Percentiles rank a stretch among this genome's conserved stretches.
Conservation (phyloP, 2,888 invertebrate species). For the Ormyrus thymus region DNA sequence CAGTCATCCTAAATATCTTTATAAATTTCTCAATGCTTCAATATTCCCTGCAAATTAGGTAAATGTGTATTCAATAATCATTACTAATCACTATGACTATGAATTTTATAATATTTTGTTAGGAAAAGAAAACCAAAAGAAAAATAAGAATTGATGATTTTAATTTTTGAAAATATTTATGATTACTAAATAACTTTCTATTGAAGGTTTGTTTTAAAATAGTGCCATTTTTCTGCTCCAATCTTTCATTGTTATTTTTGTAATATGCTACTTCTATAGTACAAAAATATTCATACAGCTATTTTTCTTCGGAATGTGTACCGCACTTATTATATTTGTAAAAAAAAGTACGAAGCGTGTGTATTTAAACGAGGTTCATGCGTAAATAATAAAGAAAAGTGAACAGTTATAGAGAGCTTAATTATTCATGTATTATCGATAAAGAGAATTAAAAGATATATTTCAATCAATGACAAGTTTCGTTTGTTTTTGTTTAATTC, state of each 20-base stretch:
- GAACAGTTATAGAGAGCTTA: constrained; percentile 43
- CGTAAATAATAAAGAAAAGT: constrained; percentile 22
- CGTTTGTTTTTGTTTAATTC: constrained; percentile 41
- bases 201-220: constrained; percentile 25
- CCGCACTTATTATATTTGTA: constrained; percentile 43
- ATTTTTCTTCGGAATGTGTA: constrained; percentile 23
- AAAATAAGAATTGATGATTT: constrained; percentile 20
- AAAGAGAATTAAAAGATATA: constrained; percentile 59
- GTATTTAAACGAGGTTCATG: constrained; percentile 4
- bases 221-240: constrained; percentile 35
- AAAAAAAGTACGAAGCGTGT: constrained; percentile 22
- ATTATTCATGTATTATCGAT: constrained; percentile 52
- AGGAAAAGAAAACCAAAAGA: constrained; percentile 44
- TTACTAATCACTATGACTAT: constrained; percentile 34
- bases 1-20: constrained; percentile 24
- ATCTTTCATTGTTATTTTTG: constrained; percentile 51
- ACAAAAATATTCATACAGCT: constrained; percentile 43
- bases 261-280: constrained; percentile 43
- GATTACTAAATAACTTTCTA: constrained; percentile 25
- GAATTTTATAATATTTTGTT: constrained; percentile 53
- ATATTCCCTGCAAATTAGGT: constrained; percentile 37
- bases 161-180: constrained; percentile 34
- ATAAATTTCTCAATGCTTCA: constrained; percentile 40
- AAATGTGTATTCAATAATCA: constrained; percentile 35
- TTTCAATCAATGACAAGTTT: constrained; percentile 56